phyloP scores from a whole-genome alignment of 2,888 invertebrate genomes.

The Temnothorax rugatulus region DNA sequence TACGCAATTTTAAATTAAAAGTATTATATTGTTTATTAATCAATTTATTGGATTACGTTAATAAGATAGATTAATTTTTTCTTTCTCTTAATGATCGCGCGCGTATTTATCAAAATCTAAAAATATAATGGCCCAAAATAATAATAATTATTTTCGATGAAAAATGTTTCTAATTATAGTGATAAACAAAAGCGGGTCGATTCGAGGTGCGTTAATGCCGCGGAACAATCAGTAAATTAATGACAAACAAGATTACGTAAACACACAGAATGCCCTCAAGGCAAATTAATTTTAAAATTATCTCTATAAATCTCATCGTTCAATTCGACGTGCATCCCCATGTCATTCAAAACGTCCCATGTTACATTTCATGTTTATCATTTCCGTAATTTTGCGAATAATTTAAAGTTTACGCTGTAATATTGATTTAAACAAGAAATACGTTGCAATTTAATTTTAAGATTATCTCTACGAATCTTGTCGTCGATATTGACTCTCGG shows the following conservation, averaged over 20 bases:
- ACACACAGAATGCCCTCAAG: background rate
- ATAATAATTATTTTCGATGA: background rate
- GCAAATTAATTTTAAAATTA: background rate
- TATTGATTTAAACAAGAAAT: no score
- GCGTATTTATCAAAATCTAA: background rate
- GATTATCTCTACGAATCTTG: no score
- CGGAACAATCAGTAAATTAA: conserved; percentile 16
- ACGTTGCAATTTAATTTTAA: no score
- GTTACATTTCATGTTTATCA: background rate
- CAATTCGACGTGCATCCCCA: background rate
- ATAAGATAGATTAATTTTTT: no score
- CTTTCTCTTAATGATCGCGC: background rate
- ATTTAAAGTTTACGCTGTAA: background rate
- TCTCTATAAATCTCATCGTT: background rate
- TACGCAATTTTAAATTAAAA: no score
- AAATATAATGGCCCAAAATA: background rate
- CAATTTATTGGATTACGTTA: no score
- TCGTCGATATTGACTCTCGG: no score
- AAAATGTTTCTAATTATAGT: background rate
- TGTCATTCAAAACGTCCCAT: background rate
- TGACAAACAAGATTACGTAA: conserved; percentile 20
- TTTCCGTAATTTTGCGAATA: background rate
- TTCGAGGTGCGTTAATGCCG: background rate
- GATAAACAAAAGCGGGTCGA: background rate
- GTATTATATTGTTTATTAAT: no score